Base-by-base conservation (phyloP, 92 coral and sea anemone species). In the Porites evermanni region DNA sequence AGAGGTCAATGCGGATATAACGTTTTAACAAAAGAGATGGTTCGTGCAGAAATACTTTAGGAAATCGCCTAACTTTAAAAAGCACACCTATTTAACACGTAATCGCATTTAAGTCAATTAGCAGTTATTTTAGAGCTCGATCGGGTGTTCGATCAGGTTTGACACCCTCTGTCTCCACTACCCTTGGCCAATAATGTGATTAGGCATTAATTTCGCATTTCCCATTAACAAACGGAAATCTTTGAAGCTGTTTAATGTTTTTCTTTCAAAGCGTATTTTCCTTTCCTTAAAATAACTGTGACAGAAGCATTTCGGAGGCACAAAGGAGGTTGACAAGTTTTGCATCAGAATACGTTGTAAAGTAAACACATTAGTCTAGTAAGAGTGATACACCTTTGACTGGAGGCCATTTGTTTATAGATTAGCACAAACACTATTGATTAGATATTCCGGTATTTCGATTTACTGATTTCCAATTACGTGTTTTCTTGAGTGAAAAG, bases 201-300 rank as follows among this genome's bases (percentile, higher is more conserved):
- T 38, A 67, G 75, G 74, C 89, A 92, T 94, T 92, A 94, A 92
- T 89, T 92, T 94, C 95, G 87, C 98, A 94, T 94, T 94, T 94
- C 84, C 92, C 98, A 79, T 92, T 87, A 77, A 91, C 84, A 50
- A 85, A 86, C 95, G 94, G 98, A 92, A 92, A 90, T 89, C 84
- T 80, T 85, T 78, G 90, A 92, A 84, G 89, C 92, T 73, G 79
- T 71, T 88, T 84, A 75, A 82, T 94, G 95, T 90, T 90, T 67
- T 92, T 82, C 82, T 81, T 79, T 80, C 78, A 84, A 90, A 64
- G 74, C 78, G 70, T 78, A 87, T 81, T 89, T 90, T 92, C 91
- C 80, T 92, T 90, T 84, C 76, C 92, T 51, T 79, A 66, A 87
- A 86, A 73, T 81, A 77, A 68, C 24, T 67, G 83, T 94, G 98